These are phyloP conservation scores for Tineola bisselliella DNA, from an alignment of 2,888 invertebrate genomes.

Conservation along the genomic window DNA sequence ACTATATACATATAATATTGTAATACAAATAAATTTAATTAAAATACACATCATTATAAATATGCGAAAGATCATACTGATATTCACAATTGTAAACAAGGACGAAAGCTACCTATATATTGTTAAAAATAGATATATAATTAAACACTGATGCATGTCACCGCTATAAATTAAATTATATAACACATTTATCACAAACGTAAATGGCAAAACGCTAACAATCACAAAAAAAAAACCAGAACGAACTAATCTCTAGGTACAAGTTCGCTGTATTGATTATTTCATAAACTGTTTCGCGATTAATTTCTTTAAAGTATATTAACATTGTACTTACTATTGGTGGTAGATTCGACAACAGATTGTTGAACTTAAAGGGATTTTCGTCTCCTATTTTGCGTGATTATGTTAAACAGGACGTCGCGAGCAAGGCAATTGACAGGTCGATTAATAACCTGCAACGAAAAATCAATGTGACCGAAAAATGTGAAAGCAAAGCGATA, in stretches of 20 bases:
- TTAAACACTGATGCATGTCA: neutral
- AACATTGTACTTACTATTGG: slow-evolving; percentile 50
- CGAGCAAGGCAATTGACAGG: slow-evolving; percentile 65
- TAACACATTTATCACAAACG: too few relatives aligned
- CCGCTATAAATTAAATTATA: too few relatives aligned
- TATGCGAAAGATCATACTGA: neutral
- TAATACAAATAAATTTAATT: too few relatives aligned
- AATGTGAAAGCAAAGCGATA: neutral
- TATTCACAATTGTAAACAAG: neutral
- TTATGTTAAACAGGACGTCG: slow-evolving; percentile 50
- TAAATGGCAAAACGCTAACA: too few relatives aligned
- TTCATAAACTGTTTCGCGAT: neutral
- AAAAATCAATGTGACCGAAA: slow-evolving; percentile 44
- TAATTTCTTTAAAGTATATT: neutral
- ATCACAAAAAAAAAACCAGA: too few relatives aligned
- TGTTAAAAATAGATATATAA: neutral
- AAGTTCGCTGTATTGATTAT: neutral
- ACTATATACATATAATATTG: too few relatives aligned
- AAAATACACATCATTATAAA: too few relatives aligned
- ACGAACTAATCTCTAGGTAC: too few relatives aligned
- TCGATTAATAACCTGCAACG: slow-evolving; percentile 61
- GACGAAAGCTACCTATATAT: neutral
- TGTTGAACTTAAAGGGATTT: slow-evolving; percentile 64
- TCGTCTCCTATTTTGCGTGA: slow-evolving; percentile 67
- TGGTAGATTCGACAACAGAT: slow-evolving; percentile 67